phyloP scores from a whole-genome alignment of 2,888 invertebrate species.

The Euclidia mi region DNA sequence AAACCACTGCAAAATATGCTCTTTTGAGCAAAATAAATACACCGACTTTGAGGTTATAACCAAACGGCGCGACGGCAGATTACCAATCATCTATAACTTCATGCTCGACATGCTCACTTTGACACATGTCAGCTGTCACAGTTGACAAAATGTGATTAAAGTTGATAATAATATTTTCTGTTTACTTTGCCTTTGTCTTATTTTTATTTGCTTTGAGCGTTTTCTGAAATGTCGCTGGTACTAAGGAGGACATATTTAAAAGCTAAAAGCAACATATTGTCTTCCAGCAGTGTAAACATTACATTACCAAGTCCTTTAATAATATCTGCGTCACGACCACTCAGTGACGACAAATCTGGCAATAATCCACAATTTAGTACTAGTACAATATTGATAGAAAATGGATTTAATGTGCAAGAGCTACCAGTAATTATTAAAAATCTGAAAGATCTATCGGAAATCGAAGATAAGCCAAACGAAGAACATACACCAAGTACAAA shows the following conservation, averaged over 20 bases:
- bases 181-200: constrained; percentile 32
- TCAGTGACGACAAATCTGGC: constrained; percentile 73
- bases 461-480: constrained; percentile 61
- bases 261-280: constrained; percentile 70
- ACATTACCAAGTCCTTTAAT: constrained; percentile 48
- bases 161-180: constrained; percentile 21
- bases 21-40: too few species aligned
- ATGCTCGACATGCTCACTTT: too few species aligned
- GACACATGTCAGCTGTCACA: neutral
- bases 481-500: constrained; percentile 54
- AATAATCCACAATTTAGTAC: constrained; percentile 74
- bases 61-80: too few species aligned
- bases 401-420: constrained; percentile 92
- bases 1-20: too few species aligned
- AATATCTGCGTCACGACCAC: constrained; percentile 58
- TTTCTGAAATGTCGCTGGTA: constrained; percentile 71
- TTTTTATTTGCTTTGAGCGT: constrained; percentile 21
- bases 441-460: constrained; percentile 78
- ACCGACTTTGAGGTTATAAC: too few species aligned
- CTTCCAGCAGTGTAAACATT: constrained; percentile 56
- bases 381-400: constrained; percentile 91
- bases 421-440: constrained; percentile 91
- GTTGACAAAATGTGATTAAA: constrained; percentile 18
- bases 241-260: constrained; percentile 76
- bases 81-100: too few species aligned